Percentiles rank a stretch among this genome's conserved stretches.
phyloP scores from a whole-genome alignment of 2,888 invertebrate species.

The Crematogaster levior region DNA sequence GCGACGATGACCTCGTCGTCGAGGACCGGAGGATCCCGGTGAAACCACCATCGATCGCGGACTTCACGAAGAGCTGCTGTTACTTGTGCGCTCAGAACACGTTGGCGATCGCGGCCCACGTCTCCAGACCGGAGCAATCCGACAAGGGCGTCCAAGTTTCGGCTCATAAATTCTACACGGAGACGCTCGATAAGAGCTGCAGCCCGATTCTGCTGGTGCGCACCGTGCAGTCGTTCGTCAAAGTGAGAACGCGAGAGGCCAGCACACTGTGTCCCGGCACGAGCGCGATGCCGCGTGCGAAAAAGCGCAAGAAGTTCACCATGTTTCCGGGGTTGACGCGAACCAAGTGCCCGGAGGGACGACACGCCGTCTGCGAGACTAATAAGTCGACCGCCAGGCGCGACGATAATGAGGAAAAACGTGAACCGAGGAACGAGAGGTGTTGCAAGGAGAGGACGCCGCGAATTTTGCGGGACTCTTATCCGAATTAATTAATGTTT shows the following conservation, averaged over 20 bases:
- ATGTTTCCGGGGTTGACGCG: constrained; percentile 54
- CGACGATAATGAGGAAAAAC: constrained; percentile 43
- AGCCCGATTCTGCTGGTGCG: constrained; percentile 54
- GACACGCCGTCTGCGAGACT: constrained; percentile 65
- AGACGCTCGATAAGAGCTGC: constrained; percentile 62
- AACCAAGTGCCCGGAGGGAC: constrained; percentile 57
- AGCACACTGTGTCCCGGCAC: constrained; percentile 59
- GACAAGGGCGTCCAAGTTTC: constrained; percentile 60
- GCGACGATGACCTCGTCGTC: not conserved
- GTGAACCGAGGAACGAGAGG: not conserved
- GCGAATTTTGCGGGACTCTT: not conserved
- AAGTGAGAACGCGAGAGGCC: constrained; percentile 67
- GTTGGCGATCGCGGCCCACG: constrained; percentile 65
- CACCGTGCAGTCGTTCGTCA: constrained; percentile 67
- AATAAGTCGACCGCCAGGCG: constrained; percentile 21
- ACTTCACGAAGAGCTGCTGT: constrained; percentile 75
- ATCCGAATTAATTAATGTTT: constrained; percentile 2
- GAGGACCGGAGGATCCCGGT: not conserved
- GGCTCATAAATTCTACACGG: constrained; percentile 1
- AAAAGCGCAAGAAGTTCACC: constrained; percentile 54
- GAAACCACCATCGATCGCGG: constrained; percentile 18
- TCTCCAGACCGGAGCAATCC: not conserved
- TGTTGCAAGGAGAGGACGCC: constrained; percentile 16
- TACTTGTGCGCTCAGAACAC: constrained; percentile 73
- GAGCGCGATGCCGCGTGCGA: constrained; percentile 9